Evolutionary conservation across 2,113 vertebrate species (phyloP), one percentile per base, ranked within the genome.

Genomic region (Bettongia penicillata): DNA sequence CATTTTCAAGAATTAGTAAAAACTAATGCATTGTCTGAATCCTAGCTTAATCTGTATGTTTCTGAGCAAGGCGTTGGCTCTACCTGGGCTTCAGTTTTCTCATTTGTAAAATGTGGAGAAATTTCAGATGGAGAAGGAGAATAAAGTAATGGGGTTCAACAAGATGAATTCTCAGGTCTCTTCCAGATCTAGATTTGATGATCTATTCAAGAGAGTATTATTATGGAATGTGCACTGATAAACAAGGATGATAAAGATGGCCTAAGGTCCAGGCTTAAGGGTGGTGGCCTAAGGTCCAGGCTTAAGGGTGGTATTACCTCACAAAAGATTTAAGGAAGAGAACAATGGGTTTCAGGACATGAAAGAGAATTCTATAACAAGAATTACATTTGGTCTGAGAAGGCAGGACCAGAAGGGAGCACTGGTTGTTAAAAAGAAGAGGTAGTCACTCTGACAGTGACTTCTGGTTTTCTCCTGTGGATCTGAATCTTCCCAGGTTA

Each of bases 101-200:
- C 48, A 48, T 48, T 48, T 48, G 48, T 48, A 48, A 48, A 48
- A 48, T 48, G 48, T 48, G 48, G 48, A 48, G 48, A 48, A 48
- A 48, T 48, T 48, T 25, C 10, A 11, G 26, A 61, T 10, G 28
- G 57, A 61, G 28, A 26, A 0, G 10, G 10, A 61, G 9, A 11
- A 61, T 12, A 61, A 61, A 61, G 31, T 61, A 3, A 68, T 12
- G 94, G 24, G 55, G 61, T 53, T 95, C 49, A 93, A 91, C 95
- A 91, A 97, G 50, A 94, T 48, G 9, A 91, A 43, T 91, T 90
- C 47, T 53, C 77, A 95, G 55, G 53, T 19, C 89, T 93, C 19
- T 90, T 90, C 89, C 23, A 51, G 50, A 19, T 92, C 92, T 61
- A 55, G 91, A 24, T 89, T 0, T 89, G 49, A 68, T 68, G 61